phyloP scores from a whole-genome alignment of 1,140 invertebrate species.

The Cotesia vestalis region DNA sequence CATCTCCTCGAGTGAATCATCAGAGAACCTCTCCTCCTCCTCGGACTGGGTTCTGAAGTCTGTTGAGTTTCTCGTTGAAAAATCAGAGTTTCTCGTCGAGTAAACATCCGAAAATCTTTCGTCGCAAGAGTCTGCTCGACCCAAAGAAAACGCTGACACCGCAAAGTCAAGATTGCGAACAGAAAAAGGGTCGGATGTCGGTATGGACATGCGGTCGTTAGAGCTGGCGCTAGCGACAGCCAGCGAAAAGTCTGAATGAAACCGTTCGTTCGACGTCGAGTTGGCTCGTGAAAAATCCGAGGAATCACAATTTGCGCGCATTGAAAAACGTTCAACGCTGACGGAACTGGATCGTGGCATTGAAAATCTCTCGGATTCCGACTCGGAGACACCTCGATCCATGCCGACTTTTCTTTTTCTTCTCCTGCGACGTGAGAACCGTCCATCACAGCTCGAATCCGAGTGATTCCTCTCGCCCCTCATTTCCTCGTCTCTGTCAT shows the following conservation, averaged over 20 bases:
- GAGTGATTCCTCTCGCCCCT: conserved; percentile 36
- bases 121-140: conserved; percentile 52
- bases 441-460: conserved; percentile 60
- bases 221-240: conserved; percentile 62
- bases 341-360: conserved; percentile 61
- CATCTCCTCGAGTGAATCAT: conserved; percentile 81
- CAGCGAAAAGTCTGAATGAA: conserved; percentile 64
- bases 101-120: conserved; percentile 60
- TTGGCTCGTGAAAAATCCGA: conserved; percentile 63
- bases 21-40: conserved; percentile 80
- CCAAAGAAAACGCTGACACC: conserved; percentile 51
- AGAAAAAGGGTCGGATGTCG: conserved; percentile 61
- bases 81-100: conserved; percentile 62
- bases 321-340: conserved; percentile 62
- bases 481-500: conserved; percentile 43
- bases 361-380: conserved; percentile 60
- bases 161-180: conserved; percentile 62
- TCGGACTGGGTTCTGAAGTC: conserved; percentile 67
- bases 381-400: conserved; percentile 41
- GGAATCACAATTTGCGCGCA: conserved; percentile 62
- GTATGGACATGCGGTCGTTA: conserved; percentile 60
- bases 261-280: conserved; percentile 62
- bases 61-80: conserved; percentile 60
- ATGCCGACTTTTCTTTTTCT: conserved; percentile 38
- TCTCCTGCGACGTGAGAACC: conserved; percentile 55